Conservation (phyloP, 1,140 invertebrate species). For the Trigoniulus corallinus region DNA sequence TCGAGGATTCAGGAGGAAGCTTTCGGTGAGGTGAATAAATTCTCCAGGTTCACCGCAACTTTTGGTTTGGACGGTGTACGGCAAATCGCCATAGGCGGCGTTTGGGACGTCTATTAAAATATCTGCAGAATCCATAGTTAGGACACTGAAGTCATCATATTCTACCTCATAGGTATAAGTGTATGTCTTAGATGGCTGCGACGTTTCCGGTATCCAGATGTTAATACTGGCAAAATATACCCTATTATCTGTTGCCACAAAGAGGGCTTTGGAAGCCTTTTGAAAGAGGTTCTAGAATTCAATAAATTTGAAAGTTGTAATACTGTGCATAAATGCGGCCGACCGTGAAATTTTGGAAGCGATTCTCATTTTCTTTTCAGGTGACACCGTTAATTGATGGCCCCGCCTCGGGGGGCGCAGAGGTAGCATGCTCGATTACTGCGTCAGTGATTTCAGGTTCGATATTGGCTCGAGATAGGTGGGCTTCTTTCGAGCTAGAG, state of each 20-base stretch:
- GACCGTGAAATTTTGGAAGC: too few species aligned
- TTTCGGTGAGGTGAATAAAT: conserved; percentile 34
- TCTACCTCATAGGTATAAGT: conserved; percentile 25
- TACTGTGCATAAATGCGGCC: too few species aligned
- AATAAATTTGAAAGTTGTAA: too few species aligned
- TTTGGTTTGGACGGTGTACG: conserved; percentile 39
- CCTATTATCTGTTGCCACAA: conserved; percentile 33
- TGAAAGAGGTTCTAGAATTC: conserved; percentile 82
- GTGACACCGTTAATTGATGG: too few species aligned
- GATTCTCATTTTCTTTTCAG: too few species aligned
- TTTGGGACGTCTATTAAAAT: conserved; percentile 30
- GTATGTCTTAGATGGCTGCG: conserved; percentile 21
- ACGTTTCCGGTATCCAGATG: conserved; percentile 34
- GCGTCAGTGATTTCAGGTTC: too few species aligned
- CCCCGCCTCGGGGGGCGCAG: too few species aligned
- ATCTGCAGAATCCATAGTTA: conserved; percentile 25
- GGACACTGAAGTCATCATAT: conserved; percentile 23
- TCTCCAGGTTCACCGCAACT: conserved; percentile 39
- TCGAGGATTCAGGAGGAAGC: not conserved
- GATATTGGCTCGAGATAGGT: too few species aligned
- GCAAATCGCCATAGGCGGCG: conserved; percentile 30
- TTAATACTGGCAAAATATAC: conserved; percentile 33
- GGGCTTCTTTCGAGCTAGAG: too few species aligned
- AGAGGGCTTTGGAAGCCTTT: conserved; percentile 32
- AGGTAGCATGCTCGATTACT: too few species aligned